Evolutionary conservation across 2,888 invertebrate species (phyloP), one percentile per base, ranked within the genome.

Genomic region (Anodontia alba): DNA sequence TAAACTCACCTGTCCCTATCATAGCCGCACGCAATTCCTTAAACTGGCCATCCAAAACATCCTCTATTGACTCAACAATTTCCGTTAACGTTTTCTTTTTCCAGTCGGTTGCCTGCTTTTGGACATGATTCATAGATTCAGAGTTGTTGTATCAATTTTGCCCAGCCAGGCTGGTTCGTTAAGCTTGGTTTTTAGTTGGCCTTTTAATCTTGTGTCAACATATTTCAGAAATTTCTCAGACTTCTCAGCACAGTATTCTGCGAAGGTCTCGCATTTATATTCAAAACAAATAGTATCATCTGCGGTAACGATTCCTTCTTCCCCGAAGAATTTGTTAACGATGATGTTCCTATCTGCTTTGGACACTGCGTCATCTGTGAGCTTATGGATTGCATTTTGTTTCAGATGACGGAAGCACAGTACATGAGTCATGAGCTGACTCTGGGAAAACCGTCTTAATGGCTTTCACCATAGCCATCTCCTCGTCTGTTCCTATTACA

Each of bases 121-220:
- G 36, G 0, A 85, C 73, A 33, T 82, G 84, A 23, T 85, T 82
- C 5, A 81, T 46, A 0, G 78, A 80, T 29, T 79, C 71, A 42
- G 67, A 66, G 26, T 79, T 79, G 36, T 85, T 82, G 33, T 57
- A 26, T 26, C 57, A 57, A 7, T 57, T 29, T 1, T 8, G 7
- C 7, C 5, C 29, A 57, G 20, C 20, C 57, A 3, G 8, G 29
- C 57, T 17, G 57, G 57, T 7, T 57, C 57, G 17, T 57, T 57
- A 10, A 57, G 8, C 29, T 57, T 57, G 29, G 57, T 23, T 57
- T 57, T 57, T 82, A 57, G 17, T 23, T 57, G 23, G 5, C 8
- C 17, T 57, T 57, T 57, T 17, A 57, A 17, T 3, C 57, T 3
- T 8, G 3, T 57, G 26, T 26, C 29, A 17, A 57, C 23, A 17